Conservation (phyloP, 2,888 invertebrate genomes). For the Ennomos fuscantarius region DNA sequence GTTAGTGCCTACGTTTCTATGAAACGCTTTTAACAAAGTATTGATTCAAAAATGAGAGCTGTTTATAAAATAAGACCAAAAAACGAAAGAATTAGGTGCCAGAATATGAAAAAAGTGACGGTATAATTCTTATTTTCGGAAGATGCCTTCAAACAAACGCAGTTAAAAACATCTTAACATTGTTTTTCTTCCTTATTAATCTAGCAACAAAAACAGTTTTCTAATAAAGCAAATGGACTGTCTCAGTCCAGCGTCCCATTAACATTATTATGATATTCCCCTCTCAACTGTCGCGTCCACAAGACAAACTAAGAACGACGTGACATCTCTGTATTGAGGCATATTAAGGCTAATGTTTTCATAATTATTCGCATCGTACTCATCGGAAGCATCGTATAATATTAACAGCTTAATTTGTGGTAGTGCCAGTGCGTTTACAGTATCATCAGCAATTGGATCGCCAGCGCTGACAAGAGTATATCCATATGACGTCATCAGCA, state of each 20-base stretch:
- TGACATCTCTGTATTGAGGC: conserved; percentile 13
- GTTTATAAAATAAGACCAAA: neutral
- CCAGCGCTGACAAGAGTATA: too few species aligned
- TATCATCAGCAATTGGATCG: too few species aligned
- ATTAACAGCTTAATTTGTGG: too few species aligned
- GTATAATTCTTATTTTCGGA: neutral
- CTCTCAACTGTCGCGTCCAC: conserved; percentile 41
- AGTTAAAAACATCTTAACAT: conserved; percentile 4
- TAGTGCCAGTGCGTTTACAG: too few species aligned
- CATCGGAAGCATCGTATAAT: too few species aligned
- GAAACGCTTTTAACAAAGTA: too few species aligned
- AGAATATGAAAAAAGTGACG: too few species aligned
- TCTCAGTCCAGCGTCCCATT: conserved; percentile 52
- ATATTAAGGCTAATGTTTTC: too few species aligned
- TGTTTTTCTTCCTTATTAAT: conserved; percentile 5
- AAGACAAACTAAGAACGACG: conserved; percentile 35
- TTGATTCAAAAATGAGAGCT: too few species aligned
- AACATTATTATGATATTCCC: conserved; percentile 61
- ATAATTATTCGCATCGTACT: too few species aligned
- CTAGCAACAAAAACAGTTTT: conserved; percentile 38
- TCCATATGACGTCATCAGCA: too few species aligned
- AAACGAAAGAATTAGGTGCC: neutral
- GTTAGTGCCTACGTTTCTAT: too few species aligned
- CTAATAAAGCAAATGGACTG: conserved; percentile 64
- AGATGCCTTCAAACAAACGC: neutral